phyloP scores from a whole-genome alignment of 1,140 invertebrate species.

The Drosophila arawakana region DNA sequence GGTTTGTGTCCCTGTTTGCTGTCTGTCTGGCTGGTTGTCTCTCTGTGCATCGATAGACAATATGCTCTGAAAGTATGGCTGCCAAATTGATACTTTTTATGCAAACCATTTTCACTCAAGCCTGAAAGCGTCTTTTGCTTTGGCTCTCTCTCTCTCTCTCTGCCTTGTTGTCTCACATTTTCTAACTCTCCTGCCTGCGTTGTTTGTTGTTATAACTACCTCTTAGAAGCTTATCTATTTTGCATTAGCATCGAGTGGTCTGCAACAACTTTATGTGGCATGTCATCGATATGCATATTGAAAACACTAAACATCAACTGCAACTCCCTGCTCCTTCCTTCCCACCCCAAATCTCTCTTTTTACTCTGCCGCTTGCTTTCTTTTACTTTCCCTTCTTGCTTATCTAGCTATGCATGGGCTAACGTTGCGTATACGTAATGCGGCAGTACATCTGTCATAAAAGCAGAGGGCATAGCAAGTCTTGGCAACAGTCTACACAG shows the following conservation, averaged over 20 bases:
- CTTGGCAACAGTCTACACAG: neutral
- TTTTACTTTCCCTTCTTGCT: neutral
- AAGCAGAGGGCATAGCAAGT: neutral
- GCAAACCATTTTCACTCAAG: slow-evolving; percentile 50
- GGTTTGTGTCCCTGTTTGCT: neutral
- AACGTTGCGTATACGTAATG: slow-evolving; percentile 34
- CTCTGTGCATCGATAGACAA: slow-evolving; percentile 56
- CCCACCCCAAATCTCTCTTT: neutral
- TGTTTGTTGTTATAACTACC: slow-evolving; percentile 21
- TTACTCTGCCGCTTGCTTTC: neutral
- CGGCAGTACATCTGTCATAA: slow-evolving; percentile 28
- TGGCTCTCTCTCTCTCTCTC: slow-evolving; percentile 2
- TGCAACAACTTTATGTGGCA: slow-evolving; percentile 32
- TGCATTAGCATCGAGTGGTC: slow-evolving; percentile 50
- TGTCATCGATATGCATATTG: slow-evolving; percentile 26
- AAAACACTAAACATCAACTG: slow-evolving; percentile 8
- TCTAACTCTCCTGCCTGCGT: neutral
- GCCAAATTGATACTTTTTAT: slow-evolving; percentile 43
- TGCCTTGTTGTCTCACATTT: neutral
- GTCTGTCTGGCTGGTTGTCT: slow-evolving; percentile 13
- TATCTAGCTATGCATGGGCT: neutral
- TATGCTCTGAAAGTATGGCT: slow-evolving; percentile 54
- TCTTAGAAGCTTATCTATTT: slow-evolving; percentile 48
- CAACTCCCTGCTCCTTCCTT: neutral
- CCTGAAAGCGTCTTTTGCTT: neutral